Evolutionary conservation across 1,140 invertebrate species (phyloP).

Genomic region (Augochlora pura): DNA sequence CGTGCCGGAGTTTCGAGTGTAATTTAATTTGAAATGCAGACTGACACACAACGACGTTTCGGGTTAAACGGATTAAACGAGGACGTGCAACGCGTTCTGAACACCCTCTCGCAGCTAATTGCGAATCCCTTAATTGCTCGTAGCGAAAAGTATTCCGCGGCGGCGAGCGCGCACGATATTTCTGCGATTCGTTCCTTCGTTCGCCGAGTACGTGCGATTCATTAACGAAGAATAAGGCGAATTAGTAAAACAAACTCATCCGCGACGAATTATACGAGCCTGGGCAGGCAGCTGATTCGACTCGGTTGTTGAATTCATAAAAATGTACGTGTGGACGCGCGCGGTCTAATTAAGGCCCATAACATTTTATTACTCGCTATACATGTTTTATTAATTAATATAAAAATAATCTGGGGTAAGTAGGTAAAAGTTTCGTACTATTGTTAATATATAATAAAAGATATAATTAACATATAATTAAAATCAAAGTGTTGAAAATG

Average conservation of each 20-base stretch:
- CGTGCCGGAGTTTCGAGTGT: conserved; percentile 55
- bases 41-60: conserved; percentile 60
- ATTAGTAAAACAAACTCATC: neutral
- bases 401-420: too few species aligned
- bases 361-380: too few species aligned
- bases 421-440: too few species aligned
- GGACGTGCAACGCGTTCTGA: conserved; percentile 58
- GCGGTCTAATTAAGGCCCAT: too few species aligned
- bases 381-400: too few species aligned
- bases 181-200: neutral
- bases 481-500: too few species aligned
- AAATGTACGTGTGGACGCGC: too few species aligned
- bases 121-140: conserved; percentile 64
- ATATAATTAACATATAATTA: too few species aligned
- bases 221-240: neutral
- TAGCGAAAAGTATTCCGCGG: conserved; percentile 35
- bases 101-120: conserved; percentile 57
- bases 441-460: too few species aligned
- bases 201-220: neutral
- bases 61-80: conserved; percentile 63
- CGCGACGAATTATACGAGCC: neutral
- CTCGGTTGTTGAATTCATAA: too few species aligned
- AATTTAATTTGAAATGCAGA: conserved; percentile 69
- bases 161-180: conserved; percentile 9
- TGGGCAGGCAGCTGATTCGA: too few species aligned